A percentile compares a stretch with the other conserved stretches of the same genome.
Conservation (phyloP, 2,113 vertebrate genomes). For the Brachirus orientalis region DNA sequence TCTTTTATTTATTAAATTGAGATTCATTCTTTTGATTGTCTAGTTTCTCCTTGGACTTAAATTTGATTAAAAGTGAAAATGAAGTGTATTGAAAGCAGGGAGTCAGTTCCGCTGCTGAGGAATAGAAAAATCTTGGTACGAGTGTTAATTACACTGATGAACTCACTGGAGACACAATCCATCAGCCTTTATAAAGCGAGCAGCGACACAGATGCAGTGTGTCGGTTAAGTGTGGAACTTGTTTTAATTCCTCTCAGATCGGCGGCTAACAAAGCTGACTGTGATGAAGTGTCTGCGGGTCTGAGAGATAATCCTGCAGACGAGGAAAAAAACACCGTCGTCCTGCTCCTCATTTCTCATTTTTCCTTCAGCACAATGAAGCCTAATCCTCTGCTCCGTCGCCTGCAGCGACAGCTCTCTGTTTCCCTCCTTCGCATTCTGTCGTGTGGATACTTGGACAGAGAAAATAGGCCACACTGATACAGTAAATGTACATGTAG, state of each 20-base stretch:
- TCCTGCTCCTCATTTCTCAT: conserved; percentile 43
- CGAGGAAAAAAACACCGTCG: background rate
- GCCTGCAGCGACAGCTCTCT: conserved; percentile 45
- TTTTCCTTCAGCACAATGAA: conserved; percentile 46
- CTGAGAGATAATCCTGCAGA: conserved; percentile 61
- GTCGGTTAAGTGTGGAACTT: too few relatives aligned
- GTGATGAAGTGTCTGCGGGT: conserved; percentile 27
- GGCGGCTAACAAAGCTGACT: background rate
- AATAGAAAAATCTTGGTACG: too few relatives aligned
- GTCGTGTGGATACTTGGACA: conserved; percentile 25
- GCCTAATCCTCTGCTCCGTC: conserved; percentile 55
- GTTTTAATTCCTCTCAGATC: conserved; percentile 30
- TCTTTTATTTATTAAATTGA: too few relatives aligned
- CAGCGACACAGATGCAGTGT: too few relatives aligned
- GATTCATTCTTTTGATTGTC: too few relatives aligned
- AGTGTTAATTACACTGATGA: too few relatives aligned
- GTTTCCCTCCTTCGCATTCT: conserved; percentile 37
- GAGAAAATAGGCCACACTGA: conserved; percentile 29
- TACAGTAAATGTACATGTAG: conserved; percentile 37
- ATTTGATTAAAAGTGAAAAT: too few relatives aligned
- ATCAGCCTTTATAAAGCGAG: too few relatives aligned
- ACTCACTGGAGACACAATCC: too few relatives aligned
- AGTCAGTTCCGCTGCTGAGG: too few relatives aligned
- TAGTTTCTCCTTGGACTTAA: too few relatives aligned
- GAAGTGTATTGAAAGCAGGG: too few relatives aligned